Conservation (phyloP, 2,797 vertebrate genomes). For the Centroberyx gerrardi region DNA sequence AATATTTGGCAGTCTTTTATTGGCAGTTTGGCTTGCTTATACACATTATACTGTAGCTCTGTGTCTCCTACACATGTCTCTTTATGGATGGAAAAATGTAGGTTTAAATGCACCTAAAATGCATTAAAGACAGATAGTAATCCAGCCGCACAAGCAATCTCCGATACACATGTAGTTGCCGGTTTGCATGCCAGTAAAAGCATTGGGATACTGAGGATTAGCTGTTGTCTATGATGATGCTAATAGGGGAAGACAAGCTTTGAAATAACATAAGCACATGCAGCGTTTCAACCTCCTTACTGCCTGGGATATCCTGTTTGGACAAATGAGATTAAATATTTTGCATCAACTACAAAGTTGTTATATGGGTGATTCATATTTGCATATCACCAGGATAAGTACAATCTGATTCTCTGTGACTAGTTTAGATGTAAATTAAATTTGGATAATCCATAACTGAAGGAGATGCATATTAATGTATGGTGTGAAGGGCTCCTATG, state of each 20-base stretch:
- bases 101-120: not conserved
- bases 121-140: not conserved
- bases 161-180: not conserved
- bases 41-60: not conserved
- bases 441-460: no score
- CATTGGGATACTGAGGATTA: not conserved
- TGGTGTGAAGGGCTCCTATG: not conserved
- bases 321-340: slow-evolving; percentile 9
- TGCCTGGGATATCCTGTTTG: not conserved
- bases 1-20: no score
- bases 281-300: not conserved
- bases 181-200: not conserved
- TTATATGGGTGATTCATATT: slow-evolving; percentile 15
- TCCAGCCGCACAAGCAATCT: no score
- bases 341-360: not conserved
- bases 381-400: slow-evolving; percentile 22
- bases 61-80: not conserved
- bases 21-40: no score
- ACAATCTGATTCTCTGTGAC: slow-evolving; percentile 8
- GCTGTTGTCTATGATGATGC: not conserved
- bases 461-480: not conserved
- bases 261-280: not conserved
- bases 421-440: not conserved
- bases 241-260: not conserved
- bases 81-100: not conserved